A percentile compares a stretch with the other conserved stretches of the same genome.
Conservation (phyloP, 2,113 vertebrate genomes). For the Cettia cetti region DNA sequence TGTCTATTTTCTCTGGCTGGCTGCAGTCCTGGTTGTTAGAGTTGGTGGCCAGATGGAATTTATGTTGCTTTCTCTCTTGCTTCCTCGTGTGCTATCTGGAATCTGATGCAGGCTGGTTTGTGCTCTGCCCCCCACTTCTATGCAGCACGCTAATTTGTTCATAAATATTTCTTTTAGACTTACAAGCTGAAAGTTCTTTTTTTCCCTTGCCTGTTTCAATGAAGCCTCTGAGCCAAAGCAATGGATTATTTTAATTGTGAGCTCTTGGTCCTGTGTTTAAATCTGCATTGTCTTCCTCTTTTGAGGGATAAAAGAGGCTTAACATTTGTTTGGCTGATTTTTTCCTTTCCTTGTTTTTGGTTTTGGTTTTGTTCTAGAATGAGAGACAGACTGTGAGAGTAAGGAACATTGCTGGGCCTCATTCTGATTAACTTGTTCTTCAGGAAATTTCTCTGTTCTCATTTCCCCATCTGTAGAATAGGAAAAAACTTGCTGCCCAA, state of each 20-base stretch:
- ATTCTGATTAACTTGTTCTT: conserved; percentile 36
- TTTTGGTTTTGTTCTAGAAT: background rate
- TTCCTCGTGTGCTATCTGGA: conserved; percentile 35
- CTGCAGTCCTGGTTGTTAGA: conserved; percentile 28
- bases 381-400: conserved; percentile 14
- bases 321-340: background rate
- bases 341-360: background rate
- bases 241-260: background rate
- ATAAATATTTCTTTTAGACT: background rate
- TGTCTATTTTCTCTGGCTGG: conserved; percentile 40
- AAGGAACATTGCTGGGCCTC: background rate
- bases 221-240: background rate
- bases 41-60: conserved; percentile 53
- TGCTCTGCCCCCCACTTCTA: background rate
- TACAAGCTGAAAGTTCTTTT: background rate
- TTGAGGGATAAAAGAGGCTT: background rate
- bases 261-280: background rate
- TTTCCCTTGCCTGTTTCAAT: background rate
- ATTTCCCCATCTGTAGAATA: conserved; percentile 27
- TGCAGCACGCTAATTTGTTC: background rate
- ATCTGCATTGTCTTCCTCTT: background rate
- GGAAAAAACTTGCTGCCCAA: background rate
- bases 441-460: conserved; percentile 34
- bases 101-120: background rate
- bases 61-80: conserved; percentile 40